A percentile compares a stretch with the other conserved stretches of the same genome.
Evolutionary conservation across 1,140 invertebrate genomes (phyloP).

Genomic region (Drosophila baimaii): DNA sequence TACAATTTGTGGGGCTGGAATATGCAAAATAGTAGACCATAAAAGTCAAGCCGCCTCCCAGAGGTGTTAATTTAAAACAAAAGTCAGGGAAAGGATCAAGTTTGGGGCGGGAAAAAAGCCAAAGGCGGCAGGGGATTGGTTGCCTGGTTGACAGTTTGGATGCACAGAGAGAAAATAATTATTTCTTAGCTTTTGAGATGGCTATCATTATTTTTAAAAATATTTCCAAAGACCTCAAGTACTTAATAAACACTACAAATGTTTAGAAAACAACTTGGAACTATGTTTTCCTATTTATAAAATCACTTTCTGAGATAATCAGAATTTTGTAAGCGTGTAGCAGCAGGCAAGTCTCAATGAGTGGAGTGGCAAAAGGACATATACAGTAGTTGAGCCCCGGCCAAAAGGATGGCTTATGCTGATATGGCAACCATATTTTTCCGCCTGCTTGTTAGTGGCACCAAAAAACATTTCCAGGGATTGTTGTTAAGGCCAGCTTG

Average conservation of each 20-base stretch:
- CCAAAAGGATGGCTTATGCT: constrained; percentile 37
- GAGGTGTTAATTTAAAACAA: constrained; percentile 54
- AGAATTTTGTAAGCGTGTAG: constrained; percentile 5
- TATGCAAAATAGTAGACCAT: constrained; percentile 72
- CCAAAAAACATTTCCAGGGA: constrained; percentile 14
- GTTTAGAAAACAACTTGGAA: neutral
- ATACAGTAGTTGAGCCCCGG: neutral
- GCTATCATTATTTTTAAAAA: neutral
- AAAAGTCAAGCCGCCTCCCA: constrained; percentile 58
- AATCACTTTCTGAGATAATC: neutral
- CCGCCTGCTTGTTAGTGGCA: constrained; percentile 32
- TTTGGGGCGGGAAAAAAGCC: neutral
- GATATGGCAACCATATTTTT: constrained; percentile 47
- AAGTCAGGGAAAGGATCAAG: constrained; percentile 27
- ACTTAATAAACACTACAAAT: neutral
- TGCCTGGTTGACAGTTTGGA: constrained; percentile 36
- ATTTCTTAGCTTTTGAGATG: neutral
- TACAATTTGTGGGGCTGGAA: constrained; percentile 65
- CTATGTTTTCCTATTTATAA: neutral
- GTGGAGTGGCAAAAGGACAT: constrained; percentile 8
- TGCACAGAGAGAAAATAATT: neutral
- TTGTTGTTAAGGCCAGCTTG: constrained; percentile 15
- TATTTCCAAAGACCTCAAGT: neutral
- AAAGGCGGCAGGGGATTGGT: constrained; percentile 3
- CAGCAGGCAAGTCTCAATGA: neutral